These are phyloP conservation scores for Saxidomus purpurata DNA, from an alignment of 1,140 invertebrate genomes.

Conservation along the genomic window DNA sequence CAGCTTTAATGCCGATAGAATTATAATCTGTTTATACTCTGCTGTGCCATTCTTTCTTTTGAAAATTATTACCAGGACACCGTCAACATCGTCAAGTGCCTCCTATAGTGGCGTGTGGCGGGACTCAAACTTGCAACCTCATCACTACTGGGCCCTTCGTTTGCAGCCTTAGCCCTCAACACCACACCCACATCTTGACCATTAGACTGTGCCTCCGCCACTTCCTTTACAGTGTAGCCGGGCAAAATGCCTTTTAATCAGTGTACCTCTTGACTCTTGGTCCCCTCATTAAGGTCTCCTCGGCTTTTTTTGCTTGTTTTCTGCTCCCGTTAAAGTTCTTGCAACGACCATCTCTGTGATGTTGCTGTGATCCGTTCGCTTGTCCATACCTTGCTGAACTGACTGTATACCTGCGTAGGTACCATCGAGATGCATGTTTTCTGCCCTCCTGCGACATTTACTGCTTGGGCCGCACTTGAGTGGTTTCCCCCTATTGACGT, in stretches of 20 bases:
- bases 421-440: neutral
- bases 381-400: neutral
- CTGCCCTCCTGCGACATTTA: neutral
- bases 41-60: neutral
- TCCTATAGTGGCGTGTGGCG: neutral
- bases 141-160: neutral
- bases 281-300: neutral
- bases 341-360: neutral
- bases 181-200: neutral
- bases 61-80: neutral
- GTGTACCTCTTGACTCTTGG: neutral
- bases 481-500: neutral
- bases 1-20: slow-evolving; percentile 19
- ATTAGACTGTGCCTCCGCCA: neutral
- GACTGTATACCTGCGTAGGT: neutral
- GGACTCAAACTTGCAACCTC: neutral
- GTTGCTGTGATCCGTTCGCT: neutral
- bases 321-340: neutral
- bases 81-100: neutral
- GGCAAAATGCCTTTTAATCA: neutral
- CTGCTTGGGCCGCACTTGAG: neutral
- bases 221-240: neutral
- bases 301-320: neutral
- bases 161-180: neutral
- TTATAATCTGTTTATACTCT: slow-evolving; percentile 23